Evolutionary conservation across 2,888 invertebrate species (phyloP).

Genomic region (Dynastes hyllus): DNA sequence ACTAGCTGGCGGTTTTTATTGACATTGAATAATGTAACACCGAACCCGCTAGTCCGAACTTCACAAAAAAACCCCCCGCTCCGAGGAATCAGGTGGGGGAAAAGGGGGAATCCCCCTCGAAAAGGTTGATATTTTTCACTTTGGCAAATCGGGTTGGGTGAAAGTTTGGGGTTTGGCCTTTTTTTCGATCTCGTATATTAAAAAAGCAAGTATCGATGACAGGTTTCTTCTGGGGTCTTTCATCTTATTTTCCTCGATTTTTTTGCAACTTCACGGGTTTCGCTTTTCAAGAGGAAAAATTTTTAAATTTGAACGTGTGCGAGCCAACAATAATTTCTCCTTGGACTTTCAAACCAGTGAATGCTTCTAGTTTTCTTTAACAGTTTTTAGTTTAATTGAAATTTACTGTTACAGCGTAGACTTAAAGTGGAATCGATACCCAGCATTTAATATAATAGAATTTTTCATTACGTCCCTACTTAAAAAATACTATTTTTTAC

Average conservation of each 20-base stretch:
- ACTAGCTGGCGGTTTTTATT: conserved; percentile 6
- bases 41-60: conserved; percentile 12
- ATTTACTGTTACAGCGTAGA: too few species aligned
- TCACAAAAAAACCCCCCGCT: conserved; percentile 29
- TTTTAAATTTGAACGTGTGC: too few species aligned
- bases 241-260: background rate
- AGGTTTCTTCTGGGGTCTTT: conserved; percentile 8
- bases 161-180: conserved; percentile 30
- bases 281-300: background rate
- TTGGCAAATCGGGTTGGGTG: background rate
- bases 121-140: conserved; percentile 38
- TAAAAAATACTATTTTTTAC: too few species aligned
- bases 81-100: background rate
- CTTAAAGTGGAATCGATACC: too few species aligned
- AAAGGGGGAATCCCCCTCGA: conserved; percentile 16
- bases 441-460: too few species aligned
- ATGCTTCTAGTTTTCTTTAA: too few species aligned
- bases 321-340: too few species aligned
- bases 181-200: conserved; percentile 11
- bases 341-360: too few species aligned
- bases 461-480: too few species aligned
- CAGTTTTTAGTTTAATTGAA: too few species aligned
- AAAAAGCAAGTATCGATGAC: conserved; percentile 15
- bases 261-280: too few species aligned
- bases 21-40: conserved; percentile 44